Evolutionary conservation across 2,888 invertebrate species (phyloP).

Genomic region (Ernsta delagoae): DNA sequence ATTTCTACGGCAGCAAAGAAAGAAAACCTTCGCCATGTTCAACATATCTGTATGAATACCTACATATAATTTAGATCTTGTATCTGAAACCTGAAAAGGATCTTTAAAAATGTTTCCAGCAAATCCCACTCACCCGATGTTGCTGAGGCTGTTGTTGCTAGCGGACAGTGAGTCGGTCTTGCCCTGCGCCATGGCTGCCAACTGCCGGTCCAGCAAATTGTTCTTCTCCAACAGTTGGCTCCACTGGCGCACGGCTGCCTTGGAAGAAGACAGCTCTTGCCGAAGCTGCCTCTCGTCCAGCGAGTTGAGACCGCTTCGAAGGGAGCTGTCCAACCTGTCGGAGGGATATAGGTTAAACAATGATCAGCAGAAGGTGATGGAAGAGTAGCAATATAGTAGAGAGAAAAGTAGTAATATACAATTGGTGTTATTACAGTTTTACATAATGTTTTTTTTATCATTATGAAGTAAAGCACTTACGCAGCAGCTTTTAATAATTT

Average conservation of each 20-base stretch:
- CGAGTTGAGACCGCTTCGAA: slow-evolving; percentile 79
- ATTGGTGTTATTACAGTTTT: no score
- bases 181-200: slow-evolving; percentile 78
- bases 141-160: slow-evolving; percentile 78
- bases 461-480: no score
- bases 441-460: no score
- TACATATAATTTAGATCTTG: no score
- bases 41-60: no score
- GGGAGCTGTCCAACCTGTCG: slow-evolving; percentile 74
- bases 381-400: not conserved
- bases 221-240: slow-evolving; percentile 79
- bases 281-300: slow-evolving; percentile 78
- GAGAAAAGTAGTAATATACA: no score
- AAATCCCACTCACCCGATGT: slow-evolving; percentile 70
- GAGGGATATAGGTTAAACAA: slow-evolving; percentile 10
- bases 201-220: slow-evolving; percentile 71
- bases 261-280: slow-evolving; percentile 76
- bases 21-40: no score
- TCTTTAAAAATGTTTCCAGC: no score
- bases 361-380: not conserved
- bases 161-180: slow-evolving; percentile 76
- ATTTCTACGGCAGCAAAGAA: no score
- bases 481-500: no score
- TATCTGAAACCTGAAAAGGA: no score
- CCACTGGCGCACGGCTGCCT: slow-evolving; percentile 76